Base-by-base conservation (phyloP, 1,140 invertebrate genomes). In the Neoseiulus cucumeris region DNA sequence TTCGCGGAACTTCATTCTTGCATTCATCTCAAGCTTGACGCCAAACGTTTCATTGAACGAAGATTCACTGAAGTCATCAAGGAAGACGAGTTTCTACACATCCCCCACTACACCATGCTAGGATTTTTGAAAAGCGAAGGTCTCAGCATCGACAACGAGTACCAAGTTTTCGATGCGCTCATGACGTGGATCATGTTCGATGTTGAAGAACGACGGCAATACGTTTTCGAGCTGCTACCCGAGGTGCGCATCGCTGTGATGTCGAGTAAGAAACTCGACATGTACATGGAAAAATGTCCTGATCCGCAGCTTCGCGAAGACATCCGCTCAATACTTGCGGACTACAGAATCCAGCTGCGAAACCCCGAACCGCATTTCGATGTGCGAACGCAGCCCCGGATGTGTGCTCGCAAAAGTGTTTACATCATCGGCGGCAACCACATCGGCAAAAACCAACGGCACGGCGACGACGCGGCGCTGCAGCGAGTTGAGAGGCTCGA, bases 1-100 rank as follows among this genome's bases (percentile, higher is more conserved):
- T 94, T 95, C 82, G 89, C 91, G 67, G 87, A 92, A 78, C 85
- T 85, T 68, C 89, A 94, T 77, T 89, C 89, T 74, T 89, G 87
- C 74, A 79, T 79, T 71, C 83, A 87, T 70, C 79, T 95, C 70
- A 82, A 85, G 71, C 82, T 84, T 69, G 83, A 85, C 75, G 84
- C 90, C 69, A 78, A 87, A 75, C 82, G 83, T 70, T 94, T 85
- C 77, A 87, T 94, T 71, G 82, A 89, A 77, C 81, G 84, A 70
- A 84, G 94, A 79, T 96, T 95, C 80, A 84, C 87, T 72, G 81
- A 86, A 77, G 84, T 86, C 44, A 82, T 79, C 66, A 79, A 84
- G 65, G 78, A 81, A 69, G 90, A 91, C 74, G 91, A 96, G 78
- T 87, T 93, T 74, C 78, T 88, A 68, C 87, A 91, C 70, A 76